A percentile compares a stretch with the other conserved stretches of the same genome.
Evolutionary conservation across 2,888 invertebrate species (phyloP).

Genomic region (Spilosoma lubricipeda): DNA sequence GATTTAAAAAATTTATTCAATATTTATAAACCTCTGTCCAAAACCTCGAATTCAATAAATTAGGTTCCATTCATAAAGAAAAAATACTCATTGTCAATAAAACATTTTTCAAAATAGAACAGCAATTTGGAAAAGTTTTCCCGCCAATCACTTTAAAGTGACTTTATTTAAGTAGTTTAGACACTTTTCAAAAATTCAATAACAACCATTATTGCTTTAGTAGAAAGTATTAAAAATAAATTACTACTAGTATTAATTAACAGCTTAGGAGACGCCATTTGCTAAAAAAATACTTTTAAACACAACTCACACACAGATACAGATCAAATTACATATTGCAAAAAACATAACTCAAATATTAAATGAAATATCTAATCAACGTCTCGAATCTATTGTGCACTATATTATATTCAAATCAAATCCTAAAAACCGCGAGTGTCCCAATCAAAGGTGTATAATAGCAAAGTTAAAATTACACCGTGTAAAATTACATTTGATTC

Average conservation of each 20-base stretch:
- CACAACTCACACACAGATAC: conserved; percentile 6
- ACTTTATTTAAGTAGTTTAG: not conserved
- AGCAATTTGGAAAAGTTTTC: not conserved
- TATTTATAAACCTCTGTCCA: no score
- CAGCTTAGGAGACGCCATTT: conserved; percentile 1
- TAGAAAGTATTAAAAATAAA: not conserved
- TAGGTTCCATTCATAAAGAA: not conserved
- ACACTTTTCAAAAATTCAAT: not conserved
- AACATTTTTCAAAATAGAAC: not conserved
- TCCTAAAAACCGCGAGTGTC: conserved; percentile 56
- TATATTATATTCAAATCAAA: conserved; percentile 64
- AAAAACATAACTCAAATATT: conserved; percentile 21
- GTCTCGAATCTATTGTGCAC: conserved; percentile 46
- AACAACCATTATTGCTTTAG: not conserved
- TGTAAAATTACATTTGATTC: conserved; percentile 19
- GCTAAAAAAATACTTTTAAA: not conserved
- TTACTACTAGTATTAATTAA: not conserved
- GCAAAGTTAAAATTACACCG: conserved; percentile 23
- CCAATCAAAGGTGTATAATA: conserved; percentile 48
- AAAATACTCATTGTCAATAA: no score
- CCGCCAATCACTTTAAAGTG: not conserved
- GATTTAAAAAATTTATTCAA: no score
- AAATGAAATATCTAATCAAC: conserved; percentile 39
- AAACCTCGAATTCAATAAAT: not conserved
- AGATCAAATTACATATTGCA: conserved; percentile 18